A percentile compares a stretch with the other conserved stretches of the same genome.
These are phyloP conservation scores for Habropoda laboriosa DNA, from an alignment of 1,140 invertebrate species.

Conservation along the genomic window DNA sequence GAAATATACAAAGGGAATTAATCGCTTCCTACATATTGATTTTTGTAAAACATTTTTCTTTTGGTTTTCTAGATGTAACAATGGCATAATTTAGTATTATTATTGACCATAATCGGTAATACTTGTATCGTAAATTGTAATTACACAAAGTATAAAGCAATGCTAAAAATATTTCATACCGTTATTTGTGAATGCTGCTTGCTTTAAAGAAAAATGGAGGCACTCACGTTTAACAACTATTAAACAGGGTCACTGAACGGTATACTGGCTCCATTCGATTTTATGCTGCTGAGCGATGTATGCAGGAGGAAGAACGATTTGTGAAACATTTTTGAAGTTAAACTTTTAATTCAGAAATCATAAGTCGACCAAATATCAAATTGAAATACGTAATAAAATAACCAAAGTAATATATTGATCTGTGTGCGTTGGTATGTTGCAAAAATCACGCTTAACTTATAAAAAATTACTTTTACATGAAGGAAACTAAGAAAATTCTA, in stretches of 20 bases:
- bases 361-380: not conserved
- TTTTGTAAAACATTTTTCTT: not conserved
- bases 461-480: not conserved
- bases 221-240: conserved; percentile 53
- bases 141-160: not conserved
- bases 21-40: too few relatives aligned
- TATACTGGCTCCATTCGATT: conserved; percentile 46
- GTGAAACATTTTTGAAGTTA: not conserved
- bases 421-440: not conserved
- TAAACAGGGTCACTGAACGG: conserved; percentile 55
- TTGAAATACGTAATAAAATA: not conserved
- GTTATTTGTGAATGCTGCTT: conserved; percentile 42
- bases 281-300: conserved; percentile 29
- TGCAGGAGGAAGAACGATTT: not conserved
- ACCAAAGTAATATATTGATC: not conserved
- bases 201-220: conserved; percentile 49
- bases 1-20: not conserved
- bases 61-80: too few relatives aligned
- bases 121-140: too few relatives aligned
- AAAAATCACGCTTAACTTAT: not conserved
- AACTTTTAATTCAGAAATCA: not conserved
- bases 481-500: not conserved
- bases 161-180: conserved; percentile 26
- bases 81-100: not conserved
- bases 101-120: not conserved